Percentiles rank a stretch among this genome's conserved stretches.
These are phyloP conservation scores for Erebia ligea DNA, from an alignment of 2,888 invertebrate genomes.

Conservation along the genomic window DNA sequence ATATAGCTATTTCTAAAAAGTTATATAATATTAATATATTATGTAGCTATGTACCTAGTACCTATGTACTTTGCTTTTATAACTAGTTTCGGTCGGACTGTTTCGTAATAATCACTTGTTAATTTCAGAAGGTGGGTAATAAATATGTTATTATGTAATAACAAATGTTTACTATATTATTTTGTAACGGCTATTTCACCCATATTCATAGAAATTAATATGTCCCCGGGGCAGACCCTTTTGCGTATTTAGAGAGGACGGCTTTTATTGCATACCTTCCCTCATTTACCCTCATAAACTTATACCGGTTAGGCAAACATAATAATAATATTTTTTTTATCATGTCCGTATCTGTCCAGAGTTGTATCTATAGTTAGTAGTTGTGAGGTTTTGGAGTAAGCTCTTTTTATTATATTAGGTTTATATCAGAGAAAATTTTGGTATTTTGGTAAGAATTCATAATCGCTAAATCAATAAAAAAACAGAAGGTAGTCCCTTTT, in stretches of 20 bases:
- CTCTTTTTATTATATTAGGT: no score
- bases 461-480: no score
- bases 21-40: background rate
- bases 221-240: constrained; percentile 9
- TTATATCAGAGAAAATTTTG: no score
- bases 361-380: background rate
- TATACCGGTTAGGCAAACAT: constrained; percentile 49
- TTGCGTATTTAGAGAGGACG: constrained; percentile 10
- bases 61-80: no score
- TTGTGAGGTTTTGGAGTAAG: background rate
- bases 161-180: background rate
- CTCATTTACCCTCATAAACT: constrained; percentile 55
- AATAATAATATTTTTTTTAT: constrained; percentile 44
- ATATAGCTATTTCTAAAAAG: background rate
- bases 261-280: constrained; percentile 43
- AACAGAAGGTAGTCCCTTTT: no score
- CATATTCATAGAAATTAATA: constrained; percentile 13
- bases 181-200: constrained; percentile 1
- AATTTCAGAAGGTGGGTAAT: no score
- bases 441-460: no score
- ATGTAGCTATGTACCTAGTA: no score
- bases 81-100: no score
- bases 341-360: background rate
- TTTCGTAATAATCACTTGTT: no score
- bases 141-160: no score